These are phyloP conservation scores for Nycticebus coucang DNA, from an alignment of 2,113 vertebrate species.

Conservation along the genomic window DNA sequence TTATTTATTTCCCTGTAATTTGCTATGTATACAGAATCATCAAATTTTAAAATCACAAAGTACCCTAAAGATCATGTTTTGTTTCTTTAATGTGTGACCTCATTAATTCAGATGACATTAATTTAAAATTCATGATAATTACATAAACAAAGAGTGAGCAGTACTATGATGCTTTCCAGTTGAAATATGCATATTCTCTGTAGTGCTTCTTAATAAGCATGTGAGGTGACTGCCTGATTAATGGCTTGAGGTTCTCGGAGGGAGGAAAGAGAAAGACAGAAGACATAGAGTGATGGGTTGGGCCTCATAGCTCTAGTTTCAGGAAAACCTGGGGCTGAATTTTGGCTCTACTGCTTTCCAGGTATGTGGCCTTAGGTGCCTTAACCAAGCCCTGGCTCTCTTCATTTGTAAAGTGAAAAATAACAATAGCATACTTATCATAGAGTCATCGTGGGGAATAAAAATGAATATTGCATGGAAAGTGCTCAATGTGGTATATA, in stretches of 20 bases:
- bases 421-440: not conserved
- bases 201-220: conserved; percentile 46
- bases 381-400: not conserved
- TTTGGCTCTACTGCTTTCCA: not conserved
- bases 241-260: not conserved
- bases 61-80: conserved; percentile 71
- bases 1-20: conserved; percentile 69
- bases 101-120: conserved; percentile 74
- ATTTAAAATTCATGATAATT: conserved; percentile 77
- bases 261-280: not conserved
- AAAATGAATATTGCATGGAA: not conserved
- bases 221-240: conserved; percentile 64
- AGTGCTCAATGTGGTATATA: not conserved
- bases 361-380: not conserved
- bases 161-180: conserved; percentile 18
- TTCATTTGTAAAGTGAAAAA: not conserved
- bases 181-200: conserved; percentile 62
- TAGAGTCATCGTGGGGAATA: not conserved
- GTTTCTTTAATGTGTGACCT: conserved; percentile 71
- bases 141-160: conserved; percentile 67
- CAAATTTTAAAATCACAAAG: conserved; percentile 72
- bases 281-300: not conserved
- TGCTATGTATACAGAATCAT: conserved; percentile 70
- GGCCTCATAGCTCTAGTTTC: not conserved
- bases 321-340: not conserved